Percentiles rank a stretch among this genome's conserved stretches.
phyloP scores from a whole-genome alignment of 1,140 invertebrate genomes.

The Zaprionus ghesquierei region DNA sequence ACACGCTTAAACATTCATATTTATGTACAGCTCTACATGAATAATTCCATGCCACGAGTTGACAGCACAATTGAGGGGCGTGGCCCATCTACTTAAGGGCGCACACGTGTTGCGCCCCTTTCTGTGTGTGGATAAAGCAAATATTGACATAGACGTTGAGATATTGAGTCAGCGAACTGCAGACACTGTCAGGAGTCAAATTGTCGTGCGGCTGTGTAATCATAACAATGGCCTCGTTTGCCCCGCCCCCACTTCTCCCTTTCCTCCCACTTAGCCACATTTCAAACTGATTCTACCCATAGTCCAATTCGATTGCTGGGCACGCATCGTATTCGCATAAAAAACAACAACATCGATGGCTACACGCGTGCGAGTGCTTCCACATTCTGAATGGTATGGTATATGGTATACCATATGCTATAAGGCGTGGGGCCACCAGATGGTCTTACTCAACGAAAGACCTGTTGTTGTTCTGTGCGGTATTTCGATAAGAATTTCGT shows the following conservation, averaged over 20 bases:
- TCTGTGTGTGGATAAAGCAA: neutral
- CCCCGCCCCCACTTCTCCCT: neutral
- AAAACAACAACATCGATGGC: neutral
- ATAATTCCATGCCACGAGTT: slow-evolving; percentile 1
- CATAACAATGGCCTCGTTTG: slow-evolving; percentile 11
- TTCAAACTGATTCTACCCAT: neutral
- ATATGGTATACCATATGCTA: slow-evolving; percentile 2
- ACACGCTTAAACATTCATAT: neutral
- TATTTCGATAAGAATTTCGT: slow-evolving; percentile 47
- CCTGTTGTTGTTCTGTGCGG: slow-evolving; percentile 29
- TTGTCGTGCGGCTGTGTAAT: slow-evolving; percentile 3
- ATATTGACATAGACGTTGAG: slow-evolving; percentile 15
- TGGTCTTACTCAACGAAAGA: slow-evolving; percentile 35
- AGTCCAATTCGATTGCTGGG: slow-evolving; percentile 56
- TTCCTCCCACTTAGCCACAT: neutral
- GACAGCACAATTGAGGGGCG: neutral
- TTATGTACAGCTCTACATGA: neutral
- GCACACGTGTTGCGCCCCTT: slow-evolving; percentile 16
- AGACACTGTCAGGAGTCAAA: neutral
- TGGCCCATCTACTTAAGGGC: neutral
- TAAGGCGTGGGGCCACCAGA: slow-evolving; percentile 39
- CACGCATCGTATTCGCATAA: slow-evolving; percentile 50
- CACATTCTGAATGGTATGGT: slow-evolving; percentile 7
- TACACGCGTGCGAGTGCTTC: slow-evolving; percentile 4
- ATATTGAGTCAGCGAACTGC: neutral